Conservation (phyloP, 2,797 vertebrate species). For the Euthynnus affinis region DNA sequence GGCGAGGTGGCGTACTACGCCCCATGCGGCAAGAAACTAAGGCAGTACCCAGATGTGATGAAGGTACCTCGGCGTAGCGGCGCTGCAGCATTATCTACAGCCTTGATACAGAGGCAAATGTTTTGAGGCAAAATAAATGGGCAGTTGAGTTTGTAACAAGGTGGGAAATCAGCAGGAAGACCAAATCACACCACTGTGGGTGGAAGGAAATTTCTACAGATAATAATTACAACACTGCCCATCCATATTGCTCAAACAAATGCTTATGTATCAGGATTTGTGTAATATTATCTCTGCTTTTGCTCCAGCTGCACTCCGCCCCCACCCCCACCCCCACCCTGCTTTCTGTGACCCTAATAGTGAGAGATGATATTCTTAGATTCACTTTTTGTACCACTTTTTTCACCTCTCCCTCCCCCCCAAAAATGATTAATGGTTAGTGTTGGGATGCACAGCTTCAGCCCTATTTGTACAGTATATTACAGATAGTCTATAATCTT, state of each 20-base stretch:
- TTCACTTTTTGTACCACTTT: conserved; percentile 76
- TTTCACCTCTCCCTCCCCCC: conserved; percentile 29
- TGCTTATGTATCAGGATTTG: conserved; percentile 64
- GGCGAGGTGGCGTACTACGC: conserved; percentile 96
- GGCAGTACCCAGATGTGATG: conserved; percentile 97
- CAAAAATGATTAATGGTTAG: conserved; percentile 59
- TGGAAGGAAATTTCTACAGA: neutral
- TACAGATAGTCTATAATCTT: conserved; percentile 31
- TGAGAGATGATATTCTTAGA: conserved; percentile 76
- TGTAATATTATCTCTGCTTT: conserved; percentile 54
- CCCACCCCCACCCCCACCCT: conserved; percentile 40
- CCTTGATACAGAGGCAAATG: conserved; percentile 62
- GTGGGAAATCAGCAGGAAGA: neutral
- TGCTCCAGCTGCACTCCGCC: conserved; percentile 60
- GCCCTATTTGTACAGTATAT: conserved; percentile 58
- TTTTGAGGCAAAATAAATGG: conserved; percentile 65
- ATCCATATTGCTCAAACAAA: conserved; percentile 65
- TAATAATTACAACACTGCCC: conserved; percentile 39
- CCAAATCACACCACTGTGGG: conserved; percentile 8
- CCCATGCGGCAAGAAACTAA: conserved; percentile 96
- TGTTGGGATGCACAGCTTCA: conserved; percentile 80
- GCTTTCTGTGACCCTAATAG: conserved; percentile 71
- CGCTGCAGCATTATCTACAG: conserved; percentile 30
- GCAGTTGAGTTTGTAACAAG: conserved; percentile 48
- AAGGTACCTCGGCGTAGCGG: conserved; percentile 82